phyloP scores from a whole-genome alignment of 2,888 invertebrate genomes.

The Euclidia mi region DNA sequence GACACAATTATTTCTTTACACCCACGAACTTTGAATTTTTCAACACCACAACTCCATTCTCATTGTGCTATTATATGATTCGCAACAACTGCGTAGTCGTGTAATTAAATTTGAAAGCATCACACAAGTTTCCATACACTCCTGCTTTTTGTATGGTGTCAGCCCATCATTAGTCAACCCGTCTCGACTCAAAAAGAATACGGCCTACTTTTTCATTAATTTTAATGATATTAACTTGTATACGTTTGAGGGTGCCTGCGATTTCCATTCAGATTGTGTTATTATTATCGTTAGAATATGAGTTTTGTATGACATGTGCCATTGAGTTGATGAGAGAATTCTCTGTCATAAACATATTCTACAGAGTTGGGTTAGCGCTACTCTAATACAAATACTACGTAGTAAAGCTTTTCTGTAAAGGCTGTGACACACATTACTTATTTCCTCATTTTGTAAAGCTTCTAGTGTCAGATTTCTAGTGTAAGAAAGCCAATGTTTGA shows the following conservation, averaged over 20 bases:
- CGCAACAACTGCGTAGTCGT: conserved; percentile 18
- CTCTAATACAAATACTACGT: too few species aligned
- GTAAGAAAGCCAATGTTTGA: too few species aligned
- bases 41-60: conserved; percentile 18
- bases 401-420: too few species aligned
- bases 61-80: conserved; percentile 11
- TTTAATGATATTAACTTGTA: conserved; percentile 47
- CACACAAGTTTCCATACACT: conserved; percentile 26
- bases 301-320: too few species aligned
- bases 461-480: too few species aligned
- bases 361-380: too few species aligned
- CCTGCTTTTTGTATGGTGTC: conserved; percentile 27
- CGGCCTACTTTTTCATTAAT: conserved; percentile 47
- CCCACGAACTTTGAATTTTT: conserved; percentile 18
- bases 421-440: too few species aligned
- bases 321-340: too few species aligned
- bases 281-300: too few species aligned
- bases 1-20: conserved; percentile 17
- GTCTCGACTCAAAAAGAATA: conserved; percentile 31
- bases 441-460: too few species aligned
- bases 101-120: conserved; percentile 46
- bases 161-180: conserved; percentile 45
- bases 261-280: too few species aligned
- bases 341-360: too few species aligned
- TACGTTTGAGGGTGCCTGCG: conserved; percentile 4